Evolutionary conservation across 2,113 vertebrate species (phyloP), one percentile per base, ranked within the genome.

Genomic region (Varanus komodoensis): DNA sequence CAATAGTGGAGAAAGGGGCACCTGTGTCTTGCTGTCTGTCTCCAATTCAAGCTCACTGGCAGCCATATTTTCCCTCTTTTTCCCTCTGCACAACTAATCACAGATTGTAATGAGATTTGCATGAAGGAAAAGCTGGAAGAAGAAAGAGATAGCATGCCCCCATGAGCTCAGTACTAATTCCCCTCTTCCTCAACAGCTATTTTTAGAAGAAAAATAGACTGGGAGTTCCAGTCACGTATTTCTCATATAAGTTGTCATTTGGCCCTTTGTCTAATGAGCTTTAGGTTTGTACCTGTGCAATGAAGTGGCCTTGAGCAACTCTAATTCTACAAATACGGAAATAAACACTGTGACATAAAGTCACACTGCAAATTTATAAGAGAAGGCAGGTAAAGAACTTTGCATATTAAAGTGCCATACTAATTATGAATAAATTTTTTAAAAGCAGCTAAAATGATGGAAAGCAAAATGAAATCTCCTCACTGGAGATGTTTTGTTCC

Each of bases 401-500:
- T 83, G 68, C 52, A 61, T 89, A 82, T 83, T 83, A 83, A 89
- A 67, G 17, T 84, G 6, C 71, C 29, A 25, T 67, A 75, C 27
- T 50, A 84, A 84, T 77, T 89, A 84, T 50, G 64, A 77, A 89
- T 90, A 95, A 94, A 91, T 88, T 19, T 64, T 64, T 64, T 71
- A 78, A 94, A 91, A 93, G 57, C 92, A 94, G 87, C 3, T 25
- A 92, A 93, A 82, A 68, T 15, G 25, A 32, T n/a, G 2, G 57
- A 91, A 85, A 94, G 89, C 82, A 64, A 91, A 86, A 87, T 93
- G 74, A 19, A 71, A 54, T 8, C 11, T 54, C 44, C 29, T 48
- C 93, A 89, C 27, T 1, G 2, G 50, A 19, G 93, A 92, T 68
- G 93, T 96, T 87, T 92, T 95, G 82, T 95, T 88, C 83, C 67